Evolutionary conservation across 2,888 invertebrate species (phyloP).

Genomic region (Machimus rusticus): DNA sequence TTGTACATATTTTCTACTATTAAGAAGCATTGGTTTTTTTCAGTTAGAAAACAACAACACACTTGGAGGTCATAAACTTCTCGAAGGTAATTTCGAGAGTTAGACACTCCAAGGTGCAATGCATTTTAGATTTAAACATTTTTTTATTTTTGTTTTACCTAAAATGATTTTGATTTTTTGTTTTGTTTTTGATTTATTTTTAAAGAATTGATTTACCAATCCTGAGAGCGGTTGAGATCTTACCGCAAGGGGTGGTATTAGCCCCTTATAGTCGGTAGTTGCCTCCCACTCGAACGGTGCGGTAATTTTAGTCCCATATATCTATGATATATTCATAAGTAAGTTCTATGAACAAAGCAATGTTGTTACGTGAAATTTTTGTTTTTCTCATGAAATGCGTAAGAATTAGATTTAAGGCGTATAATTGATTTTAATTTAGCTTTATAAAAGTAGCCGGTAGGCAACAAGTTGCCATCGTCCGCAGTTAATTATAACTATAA

Average conservation of each 20-base stretch:
- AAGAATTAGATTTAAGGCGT: background rate
- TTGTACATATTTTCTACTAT: slow-evolving; percentile 21
- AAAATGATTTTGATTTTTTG: slow-evolving; percentile 49
- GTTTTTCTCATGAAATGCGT: slow-evolving; percentile 9
- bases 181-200: slow-evolving; percentile 50
- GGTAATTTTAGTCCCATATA: slow-evolving; percentile 94
- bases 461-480: slow-evolving; percentile 4
- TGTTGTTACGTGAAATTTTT: slow-evolving; percentile 1
- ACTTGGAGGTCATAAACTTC: background rate
- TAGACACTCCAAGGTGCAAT: slow-evolving; percentile 4
- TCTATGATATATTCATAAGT: slow-evolving; percentile 96
- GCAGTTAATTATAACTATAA: background rate
- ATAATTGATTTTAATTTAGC: background rate
- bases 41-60: slow-evolving; percentile 36
- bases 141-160: slow-evolving; percentile 56
- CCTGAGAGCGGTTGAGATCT: slow-evolving; percentile 47
- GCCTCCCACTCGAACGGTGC: slow-evolving; percentile 60
- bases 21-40: slow-evolving; percentile 34
- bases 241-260: slow-evolving; percentile 37
- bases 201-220: slow-evolving; percentile 50
- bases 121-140: slow-evolving; percentile 24
- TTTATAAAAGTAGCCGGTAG: background rate
- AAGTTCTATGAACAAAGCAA: slow-evolving; percentile 89
- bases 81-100: slow-evolving; percentile 45
- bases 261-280: slow-evolving; percentile 10